Evolutionary conservation across 2,113 vertebrate species (phyloP).

Genomic region (Leptobrachium leishanense): DNA sequence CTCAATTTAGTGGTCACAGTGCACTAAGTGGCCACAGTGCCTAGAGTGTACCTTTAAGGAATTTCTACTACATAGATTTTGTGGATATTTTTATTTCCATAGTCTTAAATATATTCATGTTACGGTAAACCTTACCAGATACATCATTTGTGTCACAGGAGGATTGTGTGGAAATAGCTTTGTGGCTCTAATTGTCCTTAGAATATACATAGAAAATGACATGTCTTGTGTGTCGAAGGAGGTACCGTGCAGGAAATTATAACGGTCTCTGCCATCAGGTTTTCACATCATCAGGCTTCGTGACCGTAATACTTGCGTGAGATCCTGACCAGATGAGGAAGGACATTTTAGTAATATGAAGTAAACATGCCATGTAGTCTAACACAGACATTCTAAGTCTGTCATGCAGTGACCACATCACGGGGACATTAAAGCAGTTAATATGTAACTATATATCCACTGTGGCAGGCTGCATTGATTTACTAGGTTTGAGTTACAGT

Average conservation of each 20-base stretch:
- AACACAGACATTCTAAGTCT: not conserved
- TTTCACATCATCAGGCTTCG: not conserved
- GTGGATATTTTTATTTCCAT: no score
- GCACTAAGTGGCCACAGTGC: no score
- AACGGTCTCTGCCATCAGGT: not conserved
- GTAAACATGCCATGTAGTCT: not conserved
- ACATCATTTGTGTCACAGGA: no score
- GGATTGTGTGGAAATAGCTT: no score
- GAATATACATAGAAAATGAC: no score
- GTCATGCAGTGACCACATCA: constrained; percentile 1
- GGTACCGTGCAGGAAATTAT: not conserved
- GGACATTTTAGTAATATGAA: not conserved
- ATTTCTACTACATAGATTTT: no score
- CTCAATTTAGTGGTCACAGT: no score
- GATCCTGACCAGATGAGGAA: not conserved
- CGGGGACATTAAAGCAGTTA: constrained; percentile 9
- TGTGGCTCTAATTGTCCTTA: no score
- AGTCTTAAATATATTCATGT: no score
- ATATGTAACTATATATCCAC: constrained; percentile 29
- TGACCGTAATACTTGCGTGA: not conserved
- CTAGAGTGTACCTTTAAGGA: no score
- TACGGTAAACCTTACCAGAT: no score
- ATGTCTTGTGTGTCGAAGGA: not conserved
- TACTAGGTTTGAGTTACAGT: constrained; percentile 44
- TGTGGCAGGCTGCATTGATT: constrained; percentile 34